A percentile compares a stretch with the other conserved stretches of the same genome.
Evolutionary conservation across 2,113 vertebrate species (phyloP).

Genomic region (Ia io): DNA sequence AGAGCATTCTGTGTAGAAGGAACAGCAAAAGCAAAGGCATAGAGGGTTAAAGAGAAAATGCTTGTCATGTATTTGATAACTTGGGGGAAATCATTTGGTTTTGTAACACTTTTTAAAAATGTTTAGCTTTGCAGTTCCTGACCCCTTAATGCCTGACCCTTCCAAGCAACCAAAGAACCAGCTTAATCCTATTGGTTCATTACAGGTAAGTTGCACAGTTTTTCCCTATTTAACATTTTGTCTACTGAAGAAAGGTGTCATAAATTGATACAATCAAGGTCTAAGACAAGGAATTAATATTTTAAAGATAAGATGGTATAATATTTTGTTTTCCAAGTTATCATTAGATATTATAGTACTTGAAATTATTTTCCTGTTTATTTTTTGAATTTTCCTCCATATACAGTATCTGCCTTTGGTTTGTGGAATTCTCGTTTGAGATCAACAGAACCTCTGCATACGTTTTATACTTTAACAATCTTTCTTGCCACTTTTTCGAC

Average conservation of each 20-base stretch:
- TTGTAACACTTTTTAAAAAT: slow-evolving; percentile 53
- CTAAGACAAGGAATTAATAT: slow-evolving; percentile 12
- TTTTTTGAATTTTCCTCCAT: slow-evolving; percentile 46
- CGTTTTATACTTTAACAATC: slow-evolving; percentile 35
- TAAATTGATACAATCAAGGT: background rate
- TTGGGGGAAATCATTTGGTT: slow-evolving; percentile 1
- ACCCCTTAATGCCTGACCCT: slow-evolving; percentile 75
- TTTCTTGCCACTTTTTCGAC: slow-evolving; percentile 28
- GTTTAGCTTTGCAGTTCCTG: slow-evolving; percentile 80
- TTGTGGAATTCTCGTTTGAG: slow-evolving; percentile 47
- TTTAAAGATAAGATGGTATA: background rate
- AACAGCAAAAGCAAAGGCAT: background rate
- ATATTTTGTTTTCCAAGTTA: slow-evolving; percentile 33
- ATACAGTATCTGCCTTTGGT: slow-evolving; percentile 41
- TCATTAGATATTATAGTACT: slow-evolving; percentile 19
- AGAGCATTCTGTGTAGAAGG: background rate
- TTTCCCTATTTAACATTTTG: slow-evolving; percentile 32
- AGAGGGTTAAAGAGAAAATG: background rate
- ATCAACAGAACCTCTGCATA: slow-evolving; percentile 22
- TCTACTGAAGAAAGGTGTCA: background rate
- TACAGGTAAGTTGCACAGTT: slow-evolving; percentile 76
- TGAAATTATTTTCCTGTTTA: slow-evolving; percentile 42
- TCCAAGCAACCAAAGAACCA: slow-evolving; percentile 79
- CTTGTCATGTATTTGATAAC: background rate
- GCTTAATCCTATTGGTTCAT: slow-evolving; percentile 79